Base-by-base conservation (phyloP, 2,797 vertebrate species). In the Lagocephalus sceleratus region DNA sequence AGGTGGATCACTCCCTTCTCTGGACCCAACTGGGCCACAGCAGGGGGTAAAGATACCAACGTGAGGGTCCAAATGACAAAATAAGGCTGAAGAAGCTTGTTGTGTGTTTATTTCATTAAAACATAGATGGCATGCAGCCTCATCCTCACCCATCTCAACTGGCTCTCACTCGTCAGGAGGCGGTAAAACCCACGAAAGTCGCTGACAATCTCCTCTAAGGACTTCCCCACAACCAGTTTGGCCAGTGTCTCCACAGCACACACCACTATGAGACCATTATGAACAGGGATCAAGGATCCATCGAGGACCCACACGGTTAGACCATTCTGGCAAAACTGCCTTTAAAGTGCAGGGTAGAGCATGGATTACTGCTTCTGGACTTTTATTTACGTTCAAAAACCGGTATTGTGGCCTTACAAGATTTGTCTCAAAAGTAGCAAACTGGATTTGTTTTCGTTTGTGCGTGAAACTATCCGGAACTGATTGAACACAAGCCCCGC, bases 1-100 rank as follows among this genome's bases (percentile, higher is more conserved):
- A 94, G 64, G 12, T 91, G 90, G 50, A 92, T 91, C 57, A 89
- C 90, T 6, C 90, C 91, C 71, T 94, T 93, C 78, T 94, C 92
- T 49, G 91, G 92, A 6, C 92, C 89, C 0, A 91, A 68, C 92
- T 94, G 75, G 54, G 5, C 39, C 44, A 62, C 20, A 57, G 6
- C 21, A 62, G 4, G 68, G 20, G 19, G 17, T 20, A 21, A 15
- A 40, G 3, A 11, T 2, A 20, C 5, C 35, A 21, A n/a, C 32
- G 23, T 20, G 0, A 6, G 16, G 9, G 42, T 5, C 5, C 22
- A 17, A 10, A 46, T 17, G 29, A 12, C n/a, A 16, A 47, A 46
- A 29, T 41, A 15, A 2, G 2, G 12, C 20, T 11, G 3, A 20
- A 41, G 22, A 14, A 6, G n/a, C 32, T 32, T 12, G 29, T 12